Evolutionary conservation across 2,797 vertebrate species (phyloP).

Genomic region (Nannoperca australis): DNA sequence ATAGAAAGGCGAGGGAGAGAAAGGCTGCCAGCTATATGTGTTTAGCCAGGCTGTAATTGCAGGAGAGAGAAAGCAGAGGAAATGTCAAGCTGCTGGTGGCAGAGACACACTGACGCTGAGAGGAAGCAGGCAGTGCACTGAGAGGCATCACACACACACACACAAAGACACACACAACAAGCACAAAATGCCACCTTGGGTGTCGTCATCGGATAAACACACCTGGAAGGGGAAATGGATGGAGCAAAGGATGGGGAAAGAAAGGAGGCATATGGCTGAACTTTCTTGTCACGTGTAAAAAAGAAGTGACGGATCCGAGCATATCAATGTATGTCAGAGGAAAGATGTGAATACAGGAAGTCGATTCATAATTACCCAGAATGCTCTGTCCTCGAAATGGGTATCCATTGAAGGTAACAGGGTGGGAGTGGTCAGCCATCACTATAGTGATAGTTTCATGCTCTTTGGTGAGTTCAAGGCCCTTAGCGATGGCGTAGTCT

Average conservation of each 20-base stretch:
- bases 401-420: slow-evolving; percentile 83
- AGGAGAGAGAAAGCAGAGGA: slow-evolving; percentile 63
- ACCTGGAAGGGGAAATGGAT: slow-evolving; percentile 25
- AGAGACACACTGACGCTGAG: slow-evolving; percentile 52
- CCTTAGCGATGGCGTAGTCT: slow-evolving; percentile 81
- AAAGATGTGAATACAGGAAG: background rate
- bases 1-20: slow-evolving; percentile 59
- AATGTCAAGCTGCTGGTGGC: slow-evolving; percentile 76
- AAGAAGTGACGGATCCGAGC: background rate
- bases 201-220: slow-evolving; percentile 48
- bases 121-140: slow-evolving; percentile 24
- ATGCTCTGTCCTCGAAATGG: slow-evolving; percentile 86
- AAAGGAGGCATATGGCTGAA: background rate
- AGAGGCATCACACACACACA: slow-evolving; percentile 32
- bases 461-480: slow-evolving; percentile 82
- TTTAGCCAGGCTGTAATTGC: slow-evolving; percentile 69
- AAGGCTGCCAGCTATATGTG: slow-evolving; percentile 59
- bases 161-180: slow-evolving; percentile 5
- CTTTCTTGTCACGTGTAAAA: background rate
- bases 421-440: slow-evolving; percentile 87
- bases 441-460: slow-evolving; percentile 84
- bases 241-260: background rate
- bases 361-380: slow-evolving; percentile 77
- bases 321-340: background rate
- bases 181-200: slow-evolving; percentile 33